Base-by-base conservation (phyloP, 2,888 invertebrate genomes). In the Lepidochrysops patricia region DNA sequence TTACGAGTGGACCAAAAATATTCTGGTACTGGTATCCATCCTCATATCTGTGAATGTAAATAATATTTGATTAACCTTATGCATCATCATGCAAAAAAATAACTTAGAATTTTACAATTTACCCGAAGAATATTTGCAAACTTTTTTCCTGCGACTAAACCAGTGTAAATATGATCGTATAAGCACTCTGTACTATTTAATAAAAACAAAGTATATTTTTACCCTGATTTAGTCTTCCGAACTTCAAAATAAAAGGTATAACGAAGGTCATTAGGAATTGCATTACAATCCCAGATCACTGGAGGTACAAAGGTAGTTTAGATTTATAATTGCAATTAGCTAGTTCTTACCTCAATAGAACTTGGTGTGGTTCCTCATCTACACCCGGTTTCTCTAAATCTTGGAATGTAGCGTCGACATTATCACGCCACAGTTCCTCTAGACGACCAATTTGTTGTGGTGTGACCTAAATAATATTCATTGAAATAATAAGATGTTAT, bases 1-100 rank as follows among this genome's bases (percentile, higher is more conserved):
- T 97, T 0, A 99, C 98, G 32, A 99, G 87, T 0, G 99, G 99
- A 0, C 97, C 97, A 86, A 99, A 99, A 63, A 99, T 97, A 79
- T 98, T 98, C 80, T 98, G 98, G 78, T 99, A 99, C 79, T 99
- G 99, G 82, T 98, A 99, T 7, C 99, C 99, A 89, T 99, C 99
- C 82, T 99, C 98, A 76, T 99, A 99, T 67, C 98, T 90, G 67
- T 2, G 67, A 67, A 57, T 15, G 37, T 9, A 43, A 19, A 9
- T 7, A 43, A 9, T 43, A 50, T 50, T 50, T 26, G 0, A 50
- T 27, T 13, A 25, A 25, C 4, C 34, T 34, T 4, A 34, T 1
- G n/a, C 7, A 19, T 23, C 4, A 49, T 49, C 5, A 23, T 19
- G 12, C 19, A 3, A n/a, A n/a, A n/a, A n/a, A n/a, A n/a, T n/a